These are phyloP conservation scores for Knipowitschia caucasica DNA, from an alignment of 2,797 vertebrate genomes.

Conservation along the genomic window DNA sequence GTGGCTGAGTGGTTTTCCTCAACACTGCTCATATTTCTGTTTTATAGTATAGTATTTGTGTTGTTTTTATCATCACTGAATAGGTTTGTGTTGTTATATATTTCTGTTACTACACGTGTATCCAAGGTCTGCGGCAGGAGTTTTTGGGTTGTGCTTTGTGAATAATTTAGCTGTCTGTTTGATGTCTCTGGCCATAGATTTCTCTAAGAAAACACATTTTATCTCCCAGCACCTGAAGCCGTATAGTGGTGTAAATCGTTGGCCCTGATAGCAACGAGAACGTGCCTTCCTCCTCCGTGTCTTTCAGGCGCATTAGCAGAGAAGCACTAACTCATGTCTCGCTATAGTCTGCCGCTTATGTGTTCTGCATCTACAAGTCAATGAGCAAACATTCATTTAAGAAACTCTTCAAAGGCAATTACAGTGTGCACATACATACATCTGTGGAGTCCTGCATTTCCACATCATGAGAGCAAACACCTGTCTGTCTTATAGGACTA, in stretches of 20 bases:
- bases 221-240: conserved; percentile 77
- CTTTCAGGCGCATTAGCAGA: conserved; percentile 74
- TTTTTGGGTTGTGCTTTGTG: conserved; percentile 27
- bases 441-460: background rate
- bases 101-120: conserved; percentile 6
- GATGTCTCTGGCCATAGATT: conserved; percentile 62
- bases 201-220: conserved; percentile 77
- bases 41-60: too few relatives aligned
- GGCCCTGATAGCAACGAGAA: conserved; percentile 33
- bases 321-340: conserved; percentile 56
- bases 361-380: conserved; percentile 4
- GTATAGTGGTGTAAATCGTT: conserved; percentile 65
- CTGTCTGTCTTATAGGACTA: background rate
- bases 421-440: background rate
- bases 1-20: too few relatives aligned
- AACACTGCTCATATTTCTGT: too few relatives aligned
- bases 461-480: background rate
- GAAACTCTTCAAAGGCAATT: conserved; percentile 8
- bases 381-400: conserved; percentile 5
- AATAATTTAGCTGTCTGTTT: conserved; percentile 58
- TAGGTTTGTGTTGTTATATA: conserved; percentile 9
- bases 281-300: conserved; percentile 64
- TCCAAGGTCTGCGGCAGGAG: conserved; percentile 25
- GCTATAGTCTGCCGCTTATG: background rate
- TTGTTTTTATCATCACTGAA: conserved; percentile 26